These are phyloP conservation scores for Pycnonotus jocosus DNA, from an alignment of 2,113 vertebrate genomes.

Conservation along the genomic window DNA sequence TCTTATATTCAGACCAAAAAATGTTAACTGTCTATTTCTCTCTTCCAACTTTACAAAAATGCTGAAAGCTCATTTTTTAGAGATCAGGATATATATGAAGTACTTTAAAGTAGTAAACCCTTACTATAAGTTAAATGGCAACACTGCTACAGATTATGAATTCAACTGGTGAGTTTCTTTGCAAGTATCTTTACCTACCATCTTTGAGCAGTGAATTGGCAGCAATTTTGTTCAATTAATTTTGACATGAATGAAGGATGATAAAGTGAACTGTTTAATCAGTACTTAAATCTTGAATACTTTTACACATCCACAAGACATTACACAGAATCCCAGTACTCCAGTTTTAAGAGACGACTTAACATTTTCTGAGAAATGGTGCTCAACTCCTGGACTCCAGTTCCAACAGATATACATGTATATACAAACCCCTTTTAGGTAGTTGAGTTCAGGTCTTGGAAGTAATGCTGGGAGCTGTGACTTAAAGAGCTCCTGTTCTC, in stretches of 20 bases:
- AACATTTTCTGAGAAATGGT: rapidly evolving
- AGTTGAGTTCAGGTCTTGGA: not conserved
- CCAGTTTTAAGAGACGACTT: not conserved
- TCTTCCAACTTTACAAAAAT: not conserved
- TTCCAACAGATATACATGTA: not conserved
- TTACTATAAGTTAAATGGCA: not conserved
- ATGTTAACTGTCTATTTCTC: not conserved
- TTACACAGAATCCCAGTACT: not conserved
- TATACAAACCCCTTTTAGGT: not conserved
- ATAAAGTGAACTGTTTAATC: not conserved
- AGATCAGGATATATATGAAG: not conserved
- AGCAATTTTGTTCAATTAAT: not conserved
- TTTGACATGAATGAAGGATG: not conserved
- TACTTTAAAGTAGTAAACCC: not conserved
- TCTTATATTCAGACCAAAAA: not conserved
- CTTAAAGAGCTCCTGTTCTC: not conserved
- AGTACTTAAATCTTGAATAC: not conserved
- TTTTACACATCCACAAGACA: not conserved
- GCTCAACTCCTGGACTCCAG: not conserved
- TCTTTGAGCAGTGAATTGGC: not conserved
- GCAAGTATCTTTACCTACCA: not conserved
- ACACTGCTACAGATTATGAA: not conserved
- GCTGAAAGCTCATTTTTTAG: not conserved
- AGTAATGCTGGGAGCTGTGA: not conserved
- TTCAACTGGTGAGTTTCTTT: not conserved